These are phyloP conservation scores for Urocitellus parryii DNA, from an alignment of 2,113 vertebrate species.

Conservation along the genomic window DNA sequence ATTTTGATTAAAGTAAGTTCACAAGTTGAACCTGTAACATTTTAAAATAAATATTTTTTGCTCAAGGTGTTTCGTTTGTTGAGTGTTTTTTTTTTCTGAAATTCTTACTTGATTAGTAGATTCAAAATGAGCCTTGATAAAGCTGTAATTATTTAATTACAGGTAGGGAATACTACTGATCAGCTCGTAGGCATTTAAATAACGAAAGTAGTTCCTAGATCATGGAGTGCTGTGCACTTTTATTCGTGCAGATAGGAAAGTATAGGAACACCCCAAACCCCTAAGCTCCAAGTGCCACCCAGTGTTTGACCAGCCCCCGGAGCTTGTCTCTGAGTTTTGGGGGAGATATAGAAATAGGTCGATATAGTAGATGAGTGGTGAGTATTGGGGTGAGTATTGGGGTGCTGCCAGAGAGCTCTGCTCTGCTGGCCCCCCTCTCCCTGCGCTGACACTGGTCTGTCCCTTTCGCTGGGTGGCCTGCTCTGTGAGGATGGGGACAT, in stretches of 20 bases:
- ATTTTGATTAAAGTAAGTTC: background rate
- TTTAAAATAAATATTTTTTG: background rate
- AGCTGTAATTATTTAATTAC: background rate
- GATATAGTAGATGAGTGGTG: background rate
- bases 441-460: background rate
- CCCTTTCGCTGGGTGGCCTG: background rate
- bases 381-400: background rate
- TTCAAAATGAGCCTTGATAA: background rate
- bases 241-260: background rate
- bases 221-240: background rate
- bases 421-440: no score
- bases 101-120: constrained; percentile 2
- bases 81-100: background rate
- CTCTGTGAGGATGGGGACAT: background rate
- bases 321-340: background rate
- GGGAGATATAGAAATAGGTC: background rate
- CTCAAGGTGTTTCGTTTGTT: background rate
- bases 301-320: no score
- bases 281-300: no score
- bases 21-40: background rate
- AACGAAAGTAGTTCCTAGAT: background rate
- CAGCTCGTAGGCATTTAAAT: background rate
- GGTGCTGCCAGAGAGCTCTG: background rate
- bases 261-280: background rate
- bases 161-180: background rate